phyloP scores from a whole-genome alignment of 2,888 invertebrate genomes.

The Apotomis turbidana region DNA sequence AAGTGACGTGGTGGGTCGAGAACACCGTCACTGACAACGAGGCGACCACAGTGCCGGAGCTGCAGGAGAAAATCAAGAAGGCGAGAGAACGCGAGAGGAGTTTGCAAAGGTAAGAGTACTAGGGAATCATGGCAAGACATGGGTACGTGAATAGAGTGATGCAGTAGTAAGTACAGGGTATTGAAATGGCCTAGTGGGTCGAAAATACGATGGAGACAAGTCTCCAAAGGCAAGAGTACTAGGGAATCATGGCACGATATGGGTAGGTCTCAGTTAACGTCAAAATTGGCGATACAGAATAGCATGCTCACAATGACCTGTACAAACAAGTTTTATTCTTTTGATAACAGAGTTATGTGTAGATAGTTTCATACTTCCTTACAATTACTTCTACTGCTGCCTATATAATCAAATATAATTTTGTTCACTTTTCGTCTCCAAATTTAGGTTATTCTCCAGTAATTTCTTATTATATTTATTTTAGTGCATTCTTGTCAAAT shows the following conservation, averaged over 20 bases:
- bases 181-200: slow-evolving; percentile 72
- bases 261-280: not conserved
- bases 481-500: too few species aligned
- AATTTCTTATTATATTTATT: too few species aligned
- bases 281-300: too few species aligned
- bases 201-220: slow-evolving; percentile 69
- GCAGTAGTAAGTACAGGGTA: slow-evolving; percentile 52
- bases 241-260: not conserved
- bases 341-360: too few species aligned
- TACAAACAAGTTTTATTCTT: too few species aligned
- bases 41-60: slow-evolving; percentile 60
- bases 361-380: too few species aligned
- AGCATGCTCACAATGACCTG: too few species aligned
- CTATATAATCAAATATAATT: too few species aligned
- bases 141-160: not conserved
- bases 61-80: slow-evolving; percentile 66
- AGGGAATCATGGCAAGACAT: not conserved
- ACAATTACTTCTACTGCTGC: too few species aligned
- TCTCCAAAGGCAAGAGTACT: slow-evolving; percentile 62
- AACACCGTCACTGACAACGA: slow-evolving; percentile 65
- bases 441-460: too few species aligned
- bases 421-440: too few species aligned
- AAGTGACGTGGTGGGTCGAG: slow-evolving; percentile 73
- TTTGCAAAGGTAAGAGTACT: slow-evolving; percentile 62
- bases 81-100: slow-evolving; percentile 68